These are phyloP conservation scores for Pseudachorutes palmiensis DNA, from an alignment of 1,140 invertebrate species.

Conservation along the genomic window DNA sequence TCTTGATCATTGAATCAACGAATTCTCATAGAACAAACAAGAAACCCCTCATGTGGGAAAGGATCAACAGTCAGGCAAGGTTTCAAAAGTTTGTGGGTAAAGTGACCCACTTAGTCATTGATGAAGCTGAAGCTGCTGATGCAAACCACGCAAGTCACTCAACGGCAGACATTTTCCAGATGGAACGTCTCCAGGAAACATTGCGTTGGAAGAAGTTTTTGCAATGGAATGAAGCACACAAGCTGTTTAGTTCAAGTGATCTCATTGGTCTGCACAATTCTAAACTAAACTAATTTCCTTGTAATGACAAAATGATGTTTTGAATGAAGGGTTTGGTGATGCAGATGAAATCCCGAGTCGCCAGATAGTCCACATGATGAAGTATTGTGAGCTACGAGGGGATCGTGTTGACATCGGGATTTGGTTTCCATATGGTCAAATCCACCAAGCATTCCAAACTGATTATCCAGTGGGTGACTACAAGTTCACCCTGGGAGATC, in stretches of 20 bases:
- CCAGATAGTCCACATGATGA: not conserved
- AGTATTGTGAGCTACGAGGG: not conserved
- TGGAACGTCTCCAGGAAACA: constrained; percentile 1
- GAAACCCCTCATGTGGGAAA: constrained; percentile 11
- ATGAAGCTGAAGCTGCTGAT: constrained; percentile 9
- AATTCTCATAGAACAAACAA: not conserved
- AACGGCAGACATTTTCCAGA: not conserved
- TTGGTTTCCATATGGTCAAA: constrained; percentile 1
- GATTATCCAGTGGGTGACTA: constrained; percentile 9
- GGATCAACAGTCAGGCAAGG: not conserved
- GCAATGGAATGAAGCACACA: constrained; percentile 7
- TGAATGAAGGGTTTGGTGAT: constrained; percentile 12
- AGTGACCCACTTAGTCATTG: constrained; percentile 2
- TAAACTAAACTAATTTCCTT: not conserved
- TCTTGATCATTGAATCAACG: constrained; percentile 14
- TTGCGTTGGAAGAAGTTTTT: constrained; percentile 17
- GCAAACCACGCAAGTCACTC: not conserved
- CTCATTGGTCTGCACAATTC: not conserved
- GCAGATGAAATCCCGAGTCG: constrained; percentile 15
- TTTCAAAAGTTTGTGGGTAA: constrained; percentile 9
- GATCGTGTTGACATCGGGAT: constrained; percentile 10
- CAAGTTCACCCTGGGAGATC: constrained; percentile 9
- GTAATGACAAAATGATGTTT: not conserved
- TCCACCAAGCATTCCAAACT: not conserved
- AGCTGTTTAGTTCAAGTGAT: not conserved